A percentile compares a stretch with the other conserved stretches of the same genome.
These are phyloP conservation scores for Menidia beryllina DNA, from an alignment of 2,113 vertebrate genomes.

Conservation along the genomic window DNA sequence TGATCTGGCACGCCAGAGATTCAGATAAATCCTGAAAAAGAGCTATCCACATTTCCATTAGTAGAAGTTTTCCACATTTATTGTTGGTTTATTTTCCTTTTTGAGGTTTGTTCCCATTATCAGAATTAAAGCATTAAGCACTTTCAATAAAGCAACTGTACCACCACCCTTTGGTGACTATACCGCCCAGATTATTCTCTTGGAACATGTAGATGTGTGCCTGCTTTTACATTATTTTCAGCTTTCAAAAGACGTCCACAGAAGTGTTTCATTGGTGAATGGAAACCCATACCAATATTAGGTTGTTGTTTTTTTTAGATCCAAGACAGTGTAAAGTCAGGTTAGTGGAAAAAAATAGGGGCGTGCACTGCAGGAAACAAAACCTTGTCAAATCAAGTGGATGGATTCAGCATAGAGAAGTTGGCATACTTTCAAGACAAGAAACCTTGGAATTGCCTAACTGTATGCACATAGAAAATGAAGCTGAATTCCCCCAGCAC, in stretches of 20 bases:
- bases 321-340: background rate
- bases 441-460: background rate
- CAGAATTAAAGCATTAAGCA: background rate
- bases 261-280: too few species aligned
- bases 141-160: background rate
- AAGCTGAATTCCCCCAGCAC: background rate
- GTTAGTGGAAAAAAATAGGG: background rate
- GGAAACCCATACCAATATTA: too few species aligned
- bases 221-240: too few species aligned
- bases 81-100: background rate
- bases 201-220: too few species aligned
- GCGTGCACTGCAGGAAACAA: background rate
- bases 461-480: background rate
- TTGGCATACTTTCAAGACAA: background rate
- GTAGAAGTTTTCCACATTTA: background rate
- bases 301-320: background rate
- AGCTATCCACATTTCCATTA: background rate
- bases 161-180: too few species aligned
- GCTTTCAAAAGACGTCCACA: too few species aligned
- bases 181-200: too few species aligned
- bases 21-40: background rate
- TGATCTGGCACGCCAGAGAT: background rate
- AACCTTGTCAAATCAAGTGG: background rate
- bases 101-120: background rate
- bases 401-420: background rate